A percentile compares a stretch with the other conserved stretches of the same genome.
Conservation (phyloP, 2,888 invertebrate species). For the Crematogaster levior region DNA sequence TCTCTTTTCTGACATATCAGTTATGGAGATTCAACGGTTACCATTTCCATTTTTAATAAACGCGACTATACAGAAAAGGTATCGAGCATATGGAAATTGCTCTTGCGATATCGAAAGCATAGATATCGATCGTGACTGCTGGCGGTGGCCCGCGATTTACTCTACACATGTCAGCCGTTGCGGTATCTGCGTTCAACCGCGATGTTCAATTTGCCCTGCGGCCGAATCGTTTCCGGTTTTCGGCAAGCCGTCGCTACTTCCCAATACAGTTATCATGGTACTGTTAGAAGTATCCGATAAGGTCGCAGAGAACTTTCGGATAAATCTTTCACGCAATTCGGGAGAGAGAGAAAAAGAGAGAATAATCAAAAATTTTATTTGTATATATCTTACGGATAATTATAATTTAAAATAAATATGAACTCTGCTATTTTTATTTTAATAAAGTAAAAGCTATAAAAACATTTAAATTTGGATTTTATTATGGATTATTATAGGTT, state of each 20-base stretch:
- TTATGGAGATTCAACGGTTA: neutral
- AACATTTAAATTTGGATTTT: neutral
- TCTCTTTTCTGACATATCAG: constrained; percentile 13
- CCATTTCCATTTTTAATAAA: constrained; percentile 1
- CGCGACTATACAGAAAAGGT: neutral
- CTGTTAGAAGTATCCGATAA: constrained; percentile 27
- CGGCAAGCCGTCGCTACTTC: constrained; percentile 26
- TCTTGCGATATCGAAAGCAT: constrained; percentile 31
- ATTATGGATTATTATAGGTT: too few species aligned
- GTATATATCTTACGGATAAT: neutral
- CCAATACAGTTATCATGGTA: constrained; percentile 13
- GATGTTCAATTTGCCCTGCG: constrained; percentile 76
- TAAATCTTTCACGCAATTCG: neutral
- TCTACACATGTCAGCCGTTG: constrained; percentile 54
- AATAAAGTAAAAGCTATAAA: neutral
- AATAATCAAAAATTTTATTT: neutral
- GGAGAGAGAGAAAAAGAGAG: too few species aligned
- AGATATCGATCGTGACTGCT: constrained; percentile 20
- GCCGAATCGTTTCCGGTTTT: constrained; percentile 68
- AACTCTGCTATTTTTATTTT: neutral
- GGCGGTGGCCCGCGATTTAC: constrained; percentile 33
- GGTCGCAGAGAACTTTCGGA: neutral
- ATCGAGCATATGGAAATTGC: constrained; percentile 39
- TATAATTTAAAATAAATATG: neutral
- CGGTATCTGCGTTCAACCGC: constrained; percentile 68